phyloP scores from a whole-genome alignment of 2,888 invertebrate genomes.

The Cephus nigrinus region DNA sequence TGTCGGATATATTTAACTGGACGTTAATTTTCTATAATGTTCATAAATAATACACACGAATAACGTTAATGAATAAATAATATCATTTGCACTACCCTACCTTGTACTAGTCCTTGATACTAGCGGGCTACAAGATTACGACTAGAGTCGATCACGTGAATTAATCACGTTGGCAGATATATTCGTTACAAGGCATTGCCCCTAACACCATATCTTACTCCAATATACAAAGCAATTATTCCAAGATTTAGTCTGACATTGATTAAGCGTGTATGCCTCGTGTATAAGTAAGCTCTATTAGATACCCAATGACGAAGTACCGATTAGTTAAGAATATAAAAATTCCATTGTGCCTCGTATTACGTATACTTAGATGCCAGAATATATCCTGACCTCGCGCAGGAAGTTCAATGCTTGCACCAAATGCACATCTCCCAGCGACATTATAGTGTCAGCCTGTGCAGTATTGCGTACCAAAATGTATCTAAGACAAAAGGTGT shows the following conservation, averaged over 20 bases:
- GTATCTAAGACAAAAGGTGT: not conserved
- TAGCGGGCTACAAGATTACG: not conserved
- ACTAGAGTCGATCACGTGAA: not conserved
- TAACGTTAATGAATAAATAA: not conserved
- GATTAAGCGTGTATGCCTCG: not conserved
- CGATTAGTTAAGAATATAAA: not conserved
- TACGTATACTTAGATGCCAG: not conserved
- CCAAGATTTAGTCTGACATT: not conserved
- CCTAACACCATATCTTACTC: not conserved
- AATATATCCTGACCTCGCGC: conserved; percentile 31
- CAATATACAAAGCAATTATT: not conserved
- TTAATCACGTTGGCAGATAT: not conserved
- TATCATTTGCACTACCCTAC: not conserved
- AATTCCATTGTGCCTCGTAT: not conserved
- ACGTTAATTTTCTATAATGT: not conserved
- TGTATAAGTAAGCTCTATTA: not conserved
- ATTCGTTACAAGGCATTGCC: not conserved
- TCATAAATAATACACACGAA: not conserved
- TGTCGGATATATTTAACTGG: not conserved
- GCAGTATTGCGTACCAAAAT: not conserved
- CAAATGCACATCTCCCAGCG: conserved; percentile 19
- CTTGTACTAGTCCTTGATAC: not conserved
- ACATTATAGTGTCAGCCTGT: not conserved
- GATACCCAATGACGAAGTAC: not conserved
- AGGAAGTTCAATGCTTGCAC: conserved; percentile 54